A percentile compares a stretch with the other conserved stretches of the same genome.
Conservation (phyloP, 2,888 invertebrate genomes). For the Galerucella pusilla region DNA sequence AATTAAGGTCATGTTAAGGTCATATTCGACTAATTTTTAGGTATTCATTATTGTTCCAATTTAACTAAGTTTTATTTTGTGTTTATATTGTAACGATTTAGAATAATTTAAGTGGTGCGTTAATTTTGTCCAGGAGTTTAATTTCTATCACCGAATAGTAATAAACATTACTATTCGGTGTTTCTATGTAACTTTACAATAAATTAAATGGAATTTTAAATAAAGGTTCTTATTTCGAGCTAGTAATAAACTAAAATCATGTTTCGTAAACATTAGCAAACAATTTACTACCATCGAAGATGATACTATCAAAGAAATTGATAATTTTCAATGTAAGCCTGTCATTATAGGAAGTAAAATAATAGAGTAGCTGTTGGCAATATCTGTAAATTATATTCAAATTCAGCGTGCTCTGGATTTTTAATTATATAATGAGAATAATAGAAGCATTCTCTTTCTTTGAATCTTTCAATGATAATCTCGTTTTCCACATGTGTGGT, state of each 20-base stretch:
- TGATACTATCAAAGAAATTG: constrained; percentile 7
- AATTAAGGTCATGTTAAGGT: too few relatives aligned
- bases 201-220: too few relatives aligned
- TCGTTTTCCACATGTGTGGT: constrained; percentile 22
- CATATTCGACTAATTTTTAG: too few relatives aligned
- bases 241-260: not conserved
- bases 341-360: constrained; percentile 20
- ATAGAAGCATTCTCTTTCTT: constrained; percentile 21
- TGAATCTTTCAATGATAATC: constrained; percentile 16
- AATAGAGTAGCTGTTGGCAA: constrained; percentile 18
- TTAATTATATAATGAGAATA: constrained; percentile 30
- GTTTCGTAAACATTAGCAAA: constrained; percentile 8
- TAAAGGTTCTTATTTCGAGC: too few relatives aligned
- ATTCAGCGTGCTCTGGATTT: constrained; percentile 16
- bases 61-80: too few relatives aligned
- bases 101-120: too few relatives aligned
- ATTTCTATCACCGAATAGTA: too few relatives aligned
- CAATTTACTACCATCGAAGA: not conserved
- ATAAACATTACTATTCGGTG: too few relatives aligned
- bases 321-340: constrained; percentile 6
- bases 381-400: constrained; percentile 20
- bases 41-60: too few relatives aligned
- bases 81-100: too few relatives aligned
- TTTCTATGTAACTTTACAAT: too few relatives aligned
- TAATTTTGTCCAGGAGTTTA: too few relatives aligned